A percentile compares a stretch with the other conserved stretches of the same genome.
Conservation (phyloP, 1,140 invertebrate species). For the Formica exsecta region DNA sequence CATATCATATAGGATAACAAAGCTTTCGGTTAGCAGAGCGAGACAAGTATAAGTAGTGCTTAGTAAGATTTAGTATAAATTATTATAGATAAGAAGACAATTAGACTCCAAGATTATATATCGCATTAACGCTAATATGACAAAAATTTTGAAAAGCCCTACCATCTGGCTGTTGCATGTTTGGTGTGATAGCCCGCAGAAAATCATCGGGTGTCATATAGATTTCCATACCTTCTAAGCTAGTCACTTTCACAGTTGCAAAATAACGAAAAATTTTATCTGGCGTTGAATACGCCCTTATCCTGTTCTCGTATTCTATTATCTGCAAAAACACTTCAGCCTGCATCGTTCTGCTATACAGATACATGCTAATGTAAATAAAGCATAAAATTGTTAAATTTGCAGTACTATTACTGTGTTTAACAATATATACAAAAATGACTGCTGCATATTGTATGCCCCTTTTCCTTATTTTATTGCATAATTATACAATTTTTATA, state of each 20-base stretch:
- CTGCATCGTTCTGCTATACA: constrained; percentile 69
- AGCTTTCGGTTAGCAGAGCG: constrained; percentile 48
- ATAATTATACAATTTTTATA: constrained; percentile 13
- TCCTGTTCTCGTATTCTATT: constrained; percentile 99
- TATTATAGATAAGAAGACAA: background rate
- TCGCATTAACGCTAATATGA: background rate
- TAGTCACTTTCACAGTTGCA: constrained; percentile 96
- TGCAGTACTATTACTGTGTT: constrained; percentile 36
- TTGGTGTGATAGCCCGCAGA: constrained; percentile 97
- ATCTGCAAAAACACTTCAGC: constrained; percentile 90
- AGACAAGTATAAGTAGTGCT: constrained; percentile 34
- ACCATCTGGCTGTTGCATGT: constrained; percentile 99
- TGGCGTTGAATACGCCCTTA: constrained; percentile 97
- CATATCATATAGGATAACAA: background rate
- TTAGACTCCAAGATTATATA: constrained; percentile 17
- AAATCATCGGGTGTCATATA: constrained; percentile 99
- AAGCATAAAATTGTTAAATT: background rate
- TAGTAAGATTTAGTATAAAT: background rate
- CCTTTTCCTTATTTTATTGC: constrained; percentile 5
- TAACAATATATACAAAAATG: background rate
- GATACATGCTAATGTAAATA: background rate
- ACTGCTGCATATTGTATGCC: background rate
- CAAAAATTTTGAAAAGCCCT: constrained; percentile 82
- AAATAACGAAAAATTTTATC: constrained; percentile 99
- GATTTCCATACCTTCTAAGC: constrained; percentile 92